These are phyloP conservation scores for Peromyscus nudipes DNA, from an alignment of 2,797 vertebrate species.

Conservation along the genomic window DNA sequence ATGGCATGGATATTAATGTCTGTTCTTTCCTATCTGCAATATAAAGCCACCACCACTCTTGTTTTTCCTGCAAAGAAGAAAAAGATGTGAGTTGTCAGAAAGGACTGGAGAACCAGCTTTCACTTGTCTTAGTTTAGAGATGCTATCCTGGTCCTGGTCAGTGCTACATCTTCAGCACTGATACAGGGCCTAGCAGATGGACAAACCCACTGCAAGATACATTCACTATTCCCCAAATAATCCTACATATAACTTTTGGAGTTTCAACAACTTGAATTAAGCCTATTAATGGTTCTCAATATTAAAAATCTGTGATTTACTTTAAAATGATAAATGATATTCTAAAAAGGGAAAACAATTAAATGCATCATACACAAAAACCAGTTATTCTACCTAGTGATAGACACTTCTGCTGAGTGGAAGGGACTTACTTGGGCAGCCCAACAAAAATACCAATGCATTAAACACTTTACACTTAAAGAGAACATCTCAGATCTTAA, in stretches of 20 bases:
- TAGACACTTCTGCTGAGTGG: neutral
- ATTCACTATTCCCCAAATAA: neutral
- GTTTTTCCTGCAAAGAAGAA: conserved; percentile 92
- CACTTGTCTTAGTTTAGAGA: neutral
- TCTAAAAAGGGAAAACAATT: conserved; percentile 23
- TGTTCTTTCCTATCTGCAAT: conserved; percentile 98
- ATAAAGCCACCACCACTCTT: conserved; percentile 99
- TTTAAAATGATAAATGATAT: conserved; percentile 47
- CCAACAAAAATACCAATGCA: conserved; percentile 46
- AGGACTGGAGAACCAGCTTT: neutral
- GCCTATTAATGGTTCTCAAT: neutral
- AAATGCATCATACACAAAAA: conserved; percentile 13
- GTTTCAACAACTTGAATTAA: conserved; percentile 11
- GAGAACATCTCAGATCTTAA: conserved; percentile 23
- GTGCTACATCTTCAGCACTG: neutral
- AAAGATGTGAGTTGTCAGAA: conserved; percentile 3
- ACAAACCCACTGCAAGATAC: neutral
- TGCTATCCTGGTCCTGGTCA: neutral
- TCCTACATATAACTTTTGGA: neutral
- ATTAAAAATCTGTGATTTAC: conserved; percentile 51
- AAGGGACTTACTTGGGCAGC: neutral
- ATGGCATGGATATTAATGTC: conserved; percentile 98
- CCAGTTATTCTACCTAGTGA: conserved; percentile 40
- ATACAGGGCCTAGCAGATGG: neutral
- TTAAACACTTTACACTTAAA: neutral